Percentiles rank a stretch among this genome's conserved stretches.
These are phyloP conservation scores for Eupithecia insigniata DNA, from an alignment of 2,888 invertebrate species.

Conservation along the genomic window DNA sequence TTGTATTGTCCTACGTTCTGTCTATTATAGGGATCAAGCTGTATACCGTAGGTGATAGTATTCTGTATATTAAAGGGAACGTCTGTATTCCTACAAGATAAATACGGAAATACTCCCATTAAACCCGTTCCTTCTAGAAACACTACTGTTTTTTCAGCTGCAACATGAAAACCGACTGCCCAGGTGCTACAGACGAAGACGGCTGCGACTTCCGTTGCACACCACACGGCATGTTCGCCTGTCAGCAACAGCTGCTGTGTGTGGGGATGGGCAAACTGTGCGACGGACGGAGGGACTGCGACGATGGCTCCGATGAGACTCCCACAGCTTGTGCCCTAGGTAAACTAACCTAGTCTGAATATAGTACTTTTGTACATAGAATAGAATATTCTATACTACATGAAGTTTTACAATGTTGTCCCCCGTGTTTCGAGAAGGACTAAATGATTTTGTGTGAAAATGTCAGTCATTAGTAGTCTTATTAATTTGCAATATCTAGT, in stretches of 20 bases:
- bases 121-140: no score
- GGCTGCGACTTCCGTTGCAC: constrained; percentile 76
- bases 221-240: constrained; percentile 75
- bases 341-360: constrained; percentile 1
- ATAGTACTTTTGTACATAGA: no score
- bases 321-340: constrained; percentile 59
- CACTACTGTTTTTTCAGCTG: constrained; percentile 72
- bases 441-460: no score
- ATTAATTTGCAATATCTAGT: neutral
- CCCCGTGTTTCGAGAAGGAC: no score
- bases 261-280: constrained; percentile 64
- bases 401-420: no score
- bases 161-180: constrained; percentile 87
- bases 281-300: constrained; percentile 86
- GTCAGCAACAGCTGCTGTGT: constrained; percentile 84
- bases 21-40: no score
- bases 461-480: no score
- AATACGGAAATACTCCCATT: neutral
- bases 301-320: constrained; percentile 89
- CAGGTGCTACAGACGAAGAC: constrained; percentile 88
- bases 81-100: neutral
- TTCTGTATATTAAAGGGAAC: no score
- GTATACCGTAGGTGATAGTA: no score
- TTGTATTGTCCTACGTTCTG: constrained; percentile 45
- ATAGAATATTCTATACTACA: no score